Evolutionary conservation across 2,797 vertebrate species (phyloP).

Genomic region (Melanitta fusca): DNA sequence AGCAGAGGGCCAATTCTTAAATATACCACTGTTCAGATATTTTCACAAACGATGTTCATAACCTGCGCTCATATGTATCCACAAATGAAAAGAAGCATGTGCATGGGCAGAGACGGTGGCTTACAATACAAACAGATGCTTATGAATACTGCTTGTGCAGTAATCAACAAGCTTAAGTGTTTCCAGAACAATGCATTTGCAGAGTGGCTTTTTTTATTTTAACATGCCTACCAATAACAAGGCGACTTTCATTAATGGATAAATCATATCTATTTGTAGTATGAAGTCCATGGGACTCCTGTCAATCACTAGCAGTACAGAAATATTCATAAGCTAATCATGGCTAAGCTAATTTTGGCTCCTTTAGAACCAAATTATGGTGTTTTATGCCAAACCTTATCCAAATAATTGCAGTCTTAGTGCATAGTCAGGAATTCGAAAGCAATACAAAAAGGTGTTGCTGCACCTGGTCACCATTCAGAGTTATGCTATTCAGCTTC

Average conservation of each 20-base stretch:
- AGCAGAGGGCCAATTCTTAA: background rate
- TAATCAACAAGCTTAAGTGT: constrained; percentile 47
- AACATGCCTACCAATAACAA: constrained; percentile 34
- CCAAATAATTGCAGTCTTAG: constrained; percentile 59
- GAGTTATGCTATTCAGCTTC: constrained; percentile 6
- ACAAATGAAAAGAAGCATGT: background rate
- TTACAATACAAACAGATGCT: constrained; percentile 25
- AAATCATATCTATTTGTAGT: constrained; percentile 28
- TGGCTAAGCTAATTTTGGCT: constrained; percentile 62
- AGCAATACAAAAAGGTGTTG: constrained; percentile 61
- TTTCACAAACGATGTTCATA: background rate
- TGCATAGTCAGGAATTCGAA: constrained; percentile 45
- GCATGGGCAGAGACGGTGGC: background rate
- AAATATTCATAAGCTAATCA: constrained; percentile 71
- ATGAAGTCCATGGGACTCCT: constrained; percentile 1
- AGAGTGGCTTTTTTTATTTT: constrained; percentile 49
- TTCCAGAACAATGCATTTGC: constrained; percentile 58
- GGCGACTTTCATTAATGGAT: constrained; percentile 23
- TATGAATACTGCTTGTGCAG: constrained; percentile 10
- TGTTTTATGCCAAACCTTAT: constrained; percentile 61
- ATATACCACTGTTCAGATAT: background rate
- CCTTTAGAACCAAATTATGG: constrained; percentile 60
- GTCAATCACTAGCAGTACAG: constrained; percentile 47
- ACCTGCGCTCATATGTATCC: background rate
- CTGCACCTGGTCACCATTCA: constrained; percentile 69